Evolutionary conservation across 1,140 invertebrate species (phyloP).

Genomic region (Paracyclopina nana): DNA sequence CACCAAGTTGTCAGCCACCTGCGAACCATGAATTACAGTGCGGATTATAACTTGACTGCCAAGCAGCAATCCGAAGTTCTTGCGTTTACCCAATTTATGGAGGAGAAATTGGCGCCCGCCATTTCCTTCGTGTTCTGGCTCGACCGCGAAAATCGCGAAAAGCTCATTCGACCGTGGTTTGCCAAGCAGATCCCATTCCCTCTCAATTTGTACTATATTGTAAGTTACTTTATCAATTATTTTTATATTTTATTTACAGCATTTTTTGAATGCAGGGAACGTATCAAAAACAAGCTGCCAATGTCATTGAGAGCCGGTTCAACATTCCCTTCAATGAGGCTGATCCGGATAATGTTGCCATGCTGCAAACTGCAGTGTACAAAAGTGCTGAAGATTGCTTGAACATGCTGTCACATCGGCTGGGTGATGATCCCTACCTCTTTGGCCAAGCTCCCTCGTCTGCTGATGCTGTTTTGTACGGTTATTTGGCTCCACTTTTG

Average conservation of each 20-base stretch:
- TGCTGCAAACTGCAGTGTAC: not conserved
- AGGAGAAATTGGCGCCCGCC: not conserved
- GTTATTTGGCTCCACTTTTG: not conserved
- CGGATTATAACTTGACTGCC: not conserved
- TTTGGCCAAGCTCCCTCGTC: constrained; percentile 3
- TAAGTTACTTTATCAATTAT: too few species aligned
- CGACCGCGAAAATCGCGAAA: not conserved
- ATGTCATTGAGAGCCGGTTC: not conserved
- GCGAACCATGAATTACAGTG: not conserved
- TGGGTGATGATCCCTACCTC: not conserved
- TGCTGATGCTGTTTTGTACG: constrained; percentile 1
- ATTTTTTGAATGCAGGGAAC: too few species aligned
- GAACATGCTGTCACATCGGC: constrained; percentile 1
- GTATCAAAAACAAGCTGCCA: not conserved
- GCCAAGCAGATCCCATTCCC: not conserved
- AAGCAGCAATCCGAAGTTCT: not conserved
- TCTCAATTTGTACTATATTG: not conserved
- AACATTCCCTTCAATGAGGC: not conserved
- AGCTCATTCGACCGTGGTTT: not conserved
- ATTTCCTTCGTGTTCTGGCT: not conserved
- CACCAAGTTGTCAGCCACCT: not conserved
- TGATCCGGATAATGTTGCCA: not conserved
- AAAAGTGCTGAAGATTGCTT: constrained; percentile 5
- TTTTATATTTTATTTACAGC: too few species aligned
- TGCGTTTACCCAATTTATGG: not conserved